Percentiles rank a stretch among this genome's conserved stretches.
phyloP scores from a whole-genome alignment of 2,113 vertebrate genomes.

The Aptenodytes forsteri region DNA sequence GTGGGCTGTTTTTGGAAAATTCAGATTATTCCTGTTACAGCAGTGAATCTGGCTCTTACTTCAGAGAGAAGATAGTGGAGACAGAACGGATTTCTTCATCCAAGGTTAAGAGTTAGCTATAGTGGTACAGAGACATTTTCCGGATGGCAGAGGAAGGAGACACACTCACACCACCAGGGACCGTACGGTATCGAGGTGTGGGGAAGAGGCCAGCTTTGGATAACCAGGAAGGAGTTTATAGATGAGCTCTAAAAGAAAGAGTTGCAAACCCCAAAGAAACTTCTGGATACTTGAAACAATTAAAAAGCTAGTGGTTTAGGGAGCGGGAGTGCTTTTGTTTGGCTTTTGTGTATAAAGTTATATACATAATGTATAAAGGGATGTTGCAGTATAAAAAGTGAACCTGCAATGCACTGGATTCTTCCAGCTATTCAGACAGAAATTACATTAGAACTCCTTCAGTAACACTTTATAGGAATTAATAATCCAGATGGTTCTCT shows the following conservation, averaged over 20 bases:
- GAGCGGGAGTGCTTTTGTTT: not conserved
- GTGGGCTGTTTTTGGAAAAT: not conserved
- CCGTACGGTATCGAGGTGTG: not conserved
- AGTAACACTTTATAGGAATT: not conserved
- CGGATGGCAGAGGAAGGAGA: not conserved
- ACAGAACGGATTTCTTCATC: not conserved
- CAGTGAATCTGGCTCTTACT: not conserved
- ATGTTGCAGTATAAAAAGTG: not conserved
- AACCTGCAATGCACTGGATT: not conserved
- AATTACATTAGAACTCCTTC: not conserved
- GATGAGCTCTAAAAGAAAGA: not conserved
- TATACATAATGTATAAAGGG: not conserved
- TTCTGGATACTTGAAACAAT: not conserved
- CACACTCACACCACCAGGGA: no score
- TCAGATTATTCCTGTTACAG: not conserved
- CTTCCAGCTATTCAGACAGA: not conserved
- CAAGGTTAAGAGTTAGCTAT: not conserved
- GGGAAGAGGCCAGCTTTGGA: not conserved
- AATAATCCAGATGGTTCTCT: not conserved
- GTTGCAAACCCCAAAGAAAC: not conserved
- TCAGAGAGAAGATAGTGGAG: not conserved
- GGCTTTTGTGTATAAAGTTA: not conserved
- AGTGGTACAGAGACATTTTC: not conserved
- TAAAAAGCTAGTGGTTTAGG: not conserved
- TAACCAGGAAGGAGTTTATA: not conserved